Evolutionary conservation across 2,797 vertebrate species (phyloP), one percentile per base, ranked within the genome.

Genomic region (Lepilemur septentrionalis): DNA sequence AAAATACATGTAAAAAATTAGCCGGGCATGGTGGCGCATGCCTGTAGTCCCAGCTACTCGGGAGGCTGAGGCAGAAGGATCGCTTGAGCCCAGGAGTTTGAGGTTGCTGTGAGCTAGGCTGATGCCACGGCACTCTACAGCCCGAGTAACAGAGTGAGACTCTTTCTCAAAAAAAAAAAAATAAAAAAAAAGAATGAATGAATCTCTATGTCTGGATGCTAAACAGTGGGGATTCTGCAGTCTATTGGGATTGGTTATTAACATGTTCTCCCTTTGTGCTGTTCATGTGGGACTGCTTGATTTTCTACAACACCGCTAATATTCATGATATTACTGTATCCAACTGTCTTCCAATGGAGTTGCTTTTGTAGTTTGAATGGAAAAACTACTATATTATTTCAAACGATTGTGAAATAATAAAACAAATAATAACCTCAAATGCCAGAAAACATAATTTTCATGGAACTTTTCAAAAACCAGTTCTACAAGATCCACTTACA

Each of bases 351-450:
- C 55, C 35, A 69, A 7, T 76, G 43, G 46, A 89, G 55, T 59
- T 88, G 48, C 41, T 88, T 72, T 94, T 92, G 25, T 43, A 90
- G 63, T 91, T 78, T n/a, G n/a, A 41, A 43, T 94, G 90, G 91
- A 97, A 73, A 93, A 96, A 63, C 15, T 61, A 23, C 75, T 69
- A 18, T 79, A 52, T 93, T 93, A 73, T 94, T 97, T 96, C 80
- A 95, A 90, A 73, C 70, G 69, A 88, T 93, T 95, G 90, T 94
- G 95, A 97, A 97, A 98, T 95, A 95, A 92, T 88, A 78, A 93
- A 96, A 83, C 65, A 96, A 83, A 92, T 70, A 93, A 95, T 83
- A 95, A 93, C n/a, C 72, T 82, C 90, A 95, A 65, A 59, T 82
- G 92, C 57, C 92, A 95, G 87, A 93, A 76, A 95, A 73, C 46